These are phyloP conservation scores for Chrysochloris asiatica DNA, from an alignment of 2,113 vertebrate species.

Conservation along the genomic window DNA sequence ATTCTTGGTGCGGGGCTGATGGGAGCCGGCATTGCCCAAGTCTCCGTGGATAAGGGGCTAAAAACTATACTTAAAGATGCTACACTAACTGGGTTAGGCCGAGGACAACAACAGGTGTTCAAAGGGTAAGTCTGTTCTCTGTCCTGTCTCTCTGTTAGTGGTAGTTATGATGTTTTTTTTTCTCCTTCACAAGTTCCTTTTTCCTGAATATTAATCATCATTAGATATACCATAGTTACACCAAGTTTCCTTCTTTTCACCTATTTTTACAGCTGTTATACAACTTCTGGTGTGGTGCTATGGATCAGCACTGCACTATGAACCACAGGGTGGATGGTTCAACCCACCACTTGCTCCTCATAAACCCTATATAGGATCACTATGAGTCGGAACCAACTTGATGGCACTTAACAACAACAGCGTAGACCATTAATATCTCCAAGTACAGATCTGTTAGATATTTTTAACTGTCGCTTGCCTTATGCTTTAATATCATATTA, in stretches of 20 bases:
- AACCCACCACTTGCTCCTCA: too few species aligned
- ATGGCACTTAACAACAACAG: too few species aligned
- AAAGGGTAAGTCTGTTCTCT: constrained; percentile 91
- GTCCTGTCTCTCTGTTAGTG: background rate
- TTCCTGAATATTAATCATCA: background rate
- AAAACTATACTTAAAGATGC: constrained; percentile 95
- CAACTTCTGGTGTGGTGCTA: too few species aligned
- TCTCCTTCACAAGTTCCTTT: background rate
- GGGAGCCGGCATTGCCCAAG: constrained; percentile 96
- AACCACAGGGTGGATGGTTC: too few species aligned
- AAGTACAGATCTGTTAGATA: background rate
- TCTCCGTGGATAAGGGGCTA: constrained; percentile 93
- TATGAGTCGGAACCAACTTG: too few species aligned
- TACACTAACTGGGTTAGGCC: constrained; percentile 86
- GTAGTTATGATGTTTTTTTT: background rate
- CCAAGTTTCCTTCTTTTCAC: background rate
- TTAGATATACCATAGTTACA: background rate
- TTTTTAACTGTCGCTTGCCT: constrained; percentile 45
- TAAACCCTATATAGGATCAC: too few species aligned
- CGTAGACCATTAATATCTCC: constrained; percentile 29
- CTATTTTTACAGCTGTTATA: background rate
- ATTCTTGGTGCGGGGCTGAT: constrained; percentile 97
- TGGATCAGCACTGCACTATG: too few species aligned
- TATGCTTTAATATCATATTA: constrained; percentile 4
- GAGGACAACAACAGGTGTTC: constrained; percentile 96